phyloP scores from a whole-genome alignment of 2,797 vertebrate species.

The Lacerta bilineata region DNA sequence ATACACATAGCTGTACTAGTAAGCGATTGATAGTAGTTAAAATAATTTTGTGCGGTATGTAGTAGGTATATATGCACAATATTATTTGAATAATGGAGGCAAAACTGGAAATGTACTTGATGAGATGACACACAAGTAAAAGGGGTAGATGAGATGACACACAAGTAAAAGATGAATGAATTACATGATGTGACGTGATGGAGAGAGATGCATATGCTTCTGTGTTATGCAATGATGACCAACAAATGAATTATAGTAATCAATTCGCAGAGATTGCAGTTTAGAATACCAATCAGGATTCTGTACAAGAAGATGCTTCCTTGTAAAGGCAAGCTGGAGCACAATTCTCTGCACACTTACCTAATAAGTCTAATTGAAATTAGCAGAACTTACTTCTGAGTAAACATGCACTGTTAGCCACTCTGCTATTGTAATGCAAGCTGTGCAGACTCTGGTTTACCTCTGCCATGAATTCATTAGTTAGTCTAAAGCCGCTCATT shows the following conservation, averaged over 20 bases:
- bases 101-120: not conserved
- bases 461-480: too few relatives aligned
- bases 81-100: not conserved
- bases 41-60: not conserved
- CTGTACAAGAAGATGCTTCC: not conserved
- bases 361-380: not conserved
- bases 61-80: not conserved
- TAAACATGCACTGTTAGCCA: not conserved
- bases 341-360: not conserved
- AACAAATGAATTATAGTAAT: not conserved
- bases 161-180: conserved; percentile 1
- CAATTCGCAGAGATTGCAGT: not conserved
- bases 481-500: too few relatives aligned
- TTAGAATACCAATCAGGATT: not conserved
- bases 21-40: not conserved
- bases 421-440: not conserved
- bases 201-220: not conserved
- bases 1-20: not conserved
- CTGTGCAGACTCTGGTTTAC: not conserved
- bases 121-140: not conserved
- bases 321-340: not conserved
- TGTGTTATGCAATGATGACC: not conserved
- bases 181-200: not conserved
- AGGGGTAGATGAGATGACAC: not conserved
- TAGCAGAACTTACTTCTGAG: not conserved